Base-by-base conservation (phyloP, 2,113 vertebrate species). In the Jaculus jaculus region DNA sequence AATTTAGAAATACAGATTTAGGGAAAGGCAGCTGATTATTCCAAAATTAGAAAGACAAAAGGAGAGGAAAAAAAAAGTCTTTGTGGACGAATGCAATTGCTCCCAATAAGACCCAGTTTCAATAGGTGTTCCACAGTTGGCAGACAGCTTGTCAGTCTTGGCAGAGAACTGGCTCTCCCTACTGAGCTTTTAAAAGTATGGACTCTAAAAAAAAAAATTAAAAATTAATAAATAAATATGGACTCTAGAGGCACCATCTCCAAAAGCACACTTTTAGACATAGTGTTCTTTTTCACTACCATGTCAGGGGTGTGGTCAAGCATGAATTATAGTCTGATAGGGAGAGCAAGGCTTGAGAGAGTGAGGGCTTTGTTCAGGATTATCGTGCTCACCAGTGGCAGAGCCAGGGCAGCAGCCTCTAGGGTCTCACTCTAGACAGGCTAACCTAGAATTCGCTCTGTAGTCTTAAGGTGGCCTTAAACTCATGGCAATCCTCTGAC, bases 131-230 rank as follows among this genome's bases (percentile, higher is more conserved):
- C 61, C 61, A 63, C 18, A 21, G 61, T 2, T 34, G 23, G 26
- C n/a, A n/a, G 32, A 37, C 32, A 54, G 21, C 32, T 32, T 60
- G 39, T 26, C 51, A 37, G 7, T 32, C n/a, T 2, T 34, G 23
- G 26, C 26, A 90, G 37, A 66, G 69, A 71, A 63, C 74, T 18
- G 39, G 85, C 82, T 73, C 89, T 91, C 85, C 42, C 74, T 89
- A 75, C 51, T 1, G 30, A 73, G 47, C 3, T 39, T 87, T 23
- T 26, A 37, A 78, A 54, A 85, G 73, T 28, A 47, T 47, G 42
- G 42, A 47, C 42, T 47, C n/a, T n/a, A n/a, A n/a, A n/a, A n/a
- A n/a, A n/a, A n/a, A n/a, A n/a, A n/a, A n/a, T n/a, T n/a, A n/a
- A n/a, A n/a, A n/a, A n/a, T n/a, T n/a, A n/a, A n/a, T n/a, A n/a